These are phyloP conservation scores for Aporophyla lueneburgensis DNA, from an alignment of 2,888 invertebrate genomes.

Conservation along the genomic window DNA sequence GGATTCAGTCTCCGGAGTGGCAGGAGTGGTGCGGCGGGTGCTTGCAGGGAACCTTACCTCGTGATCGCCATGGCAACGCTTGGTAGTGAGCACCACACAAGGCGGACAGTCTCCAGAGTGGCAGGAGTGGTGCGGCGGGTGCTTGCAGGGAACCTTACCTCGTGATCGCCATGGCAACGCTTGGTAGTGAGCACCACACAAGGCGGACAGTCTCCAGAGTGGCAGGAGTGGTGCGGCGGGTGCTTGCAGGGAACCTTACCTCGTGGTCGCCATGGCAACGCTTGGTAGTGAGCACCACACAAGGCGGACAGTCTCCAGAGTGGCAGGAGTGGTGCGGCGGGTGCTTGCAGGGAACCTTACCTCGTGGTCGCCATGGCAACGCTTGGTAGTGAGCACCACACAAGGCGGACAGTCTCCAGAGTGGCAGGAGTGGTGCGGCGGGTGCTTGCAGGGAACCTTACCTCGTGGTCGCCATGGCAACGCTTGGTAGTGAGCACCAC, in stretches of 20 bases:
- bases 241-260: constrained; percentile 74
- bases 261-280: constrained; percentile 94
- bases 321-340: constrained; percentile 96
- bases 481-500: constrained; percentile 88
- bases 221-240: too few species aligned
- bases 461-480: constrained; percentile 96
- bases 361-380: constrained; percentile 95
- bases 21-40: constrained; percentile 97
- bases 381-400: constrained; percentile 88
- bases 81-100: constrained; percentile 91
- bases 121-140: constrained; percentile 96
- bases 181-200: constrained; percentile 90
- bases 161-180: constrained; percentile 94
- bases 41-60: constrained; percentile 93
- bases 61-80: constrained; percentile 93
- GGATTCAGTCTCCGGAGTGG: constrained; percentile 94
- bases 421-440: constrained; percentile 96
- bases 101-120: constrained; percentile 92
- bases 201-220: constrained; percentile 72
- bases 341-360: constrained; percentile 94
- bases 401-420: constrained; percentile 92
- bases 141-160: constrained; percentile 94
- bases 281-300: constrained; percentile 90
- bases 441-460: constrained; percentile 93
- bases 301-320: constrained; percentile 91